Percentiles rank a stretch among this genome's conserved stretches.
These are phyloP conservation scores for Palloptera scutellata DNA, from an alignment of 2,888 invertebrate species.

Conservation along the genomic window DNA sequence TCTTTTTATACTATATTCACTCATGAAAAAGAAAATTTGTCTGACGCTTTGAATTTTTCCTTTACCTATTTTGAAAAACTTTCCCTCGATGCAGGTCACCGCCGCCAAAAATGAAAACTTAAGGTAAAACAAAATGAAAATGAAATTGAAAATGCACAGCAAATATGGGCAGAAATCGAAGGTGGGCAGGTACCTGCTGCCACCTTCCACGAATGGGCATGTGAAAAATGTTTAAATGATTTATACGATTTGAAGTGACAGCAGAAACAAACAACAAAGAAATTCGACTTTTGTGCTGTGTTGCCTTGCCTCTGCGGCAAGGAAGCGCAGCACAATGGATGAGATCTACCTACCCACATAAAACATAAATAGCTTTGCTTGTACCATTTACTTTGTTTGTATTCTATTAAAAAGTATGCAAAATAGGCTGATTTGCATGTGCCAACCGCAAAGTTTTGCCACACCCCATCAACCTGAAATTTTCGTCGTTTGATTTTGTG, in stretches of 20 bases:
- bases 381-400: not conserved
- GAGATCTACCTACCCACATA: too few relatives aligned
- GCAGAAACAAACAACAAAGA: constrained; percentile 25
- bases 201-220: not conserved
- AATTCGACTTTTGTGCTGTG: not conserved
- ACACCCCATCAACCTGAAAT: not conserved
- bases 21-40: too few relatives aligned
- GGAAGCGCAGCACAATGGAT: too few relatives aligned
- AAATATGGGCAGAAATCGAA: too few relatives aligned
- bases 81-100: too few relatives aligned
- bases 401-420: constrained; percentile 11
- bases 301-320: too few relatives aligned
- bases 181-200: too few relatives aligned
- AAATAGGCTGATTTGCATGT: constrained; percentile 18
- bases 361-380: not conserved
- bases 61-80: too few relatives aligned
- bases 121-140: not conserved
- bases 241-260: constrained; percentile 54
- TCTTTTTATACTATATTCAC: too few relatives aligned
- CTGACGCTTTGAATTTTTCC: too few relatives aligned
- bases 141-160: too few relatives aligned
- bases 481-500: not conserved
- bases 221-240: constrained; percentile 52
- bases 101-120: not conserved
- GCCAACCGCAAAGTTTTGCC: not conserved